These are phyloP conservation scores for Macroramphosus scolopax DNA, from an alignment of 2,797 vertebrate species.

Conservation along the genomic window DNA sequence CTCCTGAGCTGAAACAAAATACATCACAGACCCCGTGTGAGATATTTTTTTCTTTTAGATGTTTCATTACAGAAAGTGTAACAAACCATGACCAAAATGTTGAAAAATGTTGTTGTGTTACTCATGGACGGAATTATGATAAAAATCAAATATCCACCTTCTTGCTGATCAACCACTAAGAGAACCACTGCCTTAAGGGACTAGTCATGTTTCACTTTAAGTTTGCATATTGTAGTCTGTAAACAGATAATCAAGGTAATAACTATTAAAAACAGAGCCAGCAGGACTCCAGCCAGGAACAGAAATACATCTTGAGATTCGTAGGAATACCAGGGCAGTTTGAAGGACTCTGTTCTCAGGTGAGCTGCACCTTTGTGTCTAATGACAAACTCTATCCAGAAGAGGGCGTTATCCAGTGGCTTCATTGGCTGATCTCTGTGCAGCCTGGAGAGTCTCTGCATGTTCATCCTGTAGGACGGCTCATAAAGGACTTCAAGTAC, in stretches of 20 bases:
- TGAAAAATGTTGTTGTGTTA: no score
- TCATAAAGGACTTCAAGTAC: slow-evolving; percentile 68
- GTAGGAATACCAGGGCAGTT: slow-evolving; percentile 71
- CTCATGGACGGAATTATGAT: no score
- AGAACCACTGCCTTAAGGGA: no score
- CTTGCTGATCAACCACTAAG: no score
- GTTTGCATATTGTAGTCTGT: no score
- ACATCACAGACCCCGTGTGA: no score
- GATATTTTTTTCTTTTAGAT: no score
- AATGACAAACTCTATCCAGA: slow-evolving; percentile 77
- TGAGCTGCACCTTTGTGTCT: slow-evolving; percentile 67
- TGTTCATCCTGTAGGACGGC: slow-evolving; percentile 69
- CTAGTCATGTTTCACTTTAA: no score
- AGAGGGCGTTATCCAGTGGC: slow-evolving; percentile 69
- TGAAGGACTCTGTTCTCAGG: slow-evolving; percentile 69
- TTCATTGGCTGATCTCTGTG: slow-evolving; percentile 65
- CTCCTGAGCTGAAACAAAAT: no score
- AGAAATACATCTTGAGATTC: slow-evolving; percentile 66
- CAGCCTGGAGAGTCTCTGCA: slow-evolving; percentile 70
- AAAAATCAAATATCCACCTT: no score
- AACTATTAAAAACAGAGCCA: slow-evolving; percentile 26
- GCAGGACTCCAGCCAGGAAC: slow-evolving; percentile 28
- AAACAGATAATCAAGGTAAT: slow-evolving; percentile 31
- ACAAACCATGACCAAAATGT: no score
- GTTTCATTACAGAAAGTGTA: no score